Conservation (phyloP, 92 coral and sea anemone genomes). For the Palythoa heliodiscus region DNA sequence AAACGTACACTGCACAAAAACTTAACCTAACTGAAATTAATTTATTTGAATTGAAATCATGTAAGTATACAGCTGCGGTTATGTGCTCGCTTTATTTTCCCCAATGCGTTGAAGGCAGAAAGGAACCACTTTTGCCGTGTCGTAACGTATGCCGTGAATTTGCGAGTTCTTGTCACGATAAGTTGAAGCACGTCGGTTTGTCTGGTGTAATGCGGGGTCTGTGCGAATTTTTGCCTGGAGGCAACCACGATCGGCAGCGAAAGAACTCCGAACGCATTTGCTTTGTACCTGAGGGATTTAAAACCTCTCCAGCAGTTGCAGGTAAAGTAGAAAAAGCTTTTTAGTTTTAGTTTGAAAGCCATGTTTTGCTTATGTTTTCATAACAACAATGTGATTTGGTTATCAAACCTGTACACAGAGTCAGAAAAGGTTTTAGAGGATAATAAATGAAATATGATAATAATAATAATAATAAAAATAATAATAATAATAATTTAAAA, state of each 20-base stretch:
- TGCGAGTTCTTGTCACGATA: background rate
- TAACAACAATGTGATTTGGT: no score
- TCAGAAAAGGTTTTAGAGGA: no score
- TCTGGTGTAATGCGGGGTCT: background rate
- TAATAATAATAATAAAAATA: no score
- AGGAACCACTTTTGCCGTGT: conserved; percentile 30
- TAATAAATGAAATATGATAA: no score
- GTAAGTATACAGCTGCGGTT: background rate
- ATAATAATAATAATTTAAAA: no score
- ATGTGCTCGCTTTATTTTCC: conserved; percentile 11
- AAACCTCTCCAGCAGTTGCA: background rate
- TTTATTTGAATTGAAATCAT: background rate
- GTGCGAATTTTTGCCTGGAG: conserved; percentile 16
- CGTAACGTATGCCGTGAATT: conserved; percentile 26
- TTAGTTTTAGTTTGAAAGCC: background rate
- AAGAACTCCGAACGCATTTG: background rate
- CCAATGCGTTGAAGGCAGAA: conserved; percentile 8
- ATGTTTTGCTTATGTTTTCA: no score
- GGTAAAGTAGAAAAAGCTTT: background rate
- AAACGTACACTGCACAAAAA: background rate
- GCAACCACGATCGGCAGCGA: background rate
- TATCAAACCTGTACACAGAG: no score
- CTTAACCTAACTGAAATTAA: background rate
- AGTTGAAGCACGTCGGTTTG: background rate
- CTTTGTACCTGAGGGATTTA: conserved; percentile 8